Conservation (phyloP, 2,797 vertebrate genomes). For the Cryptoprocta ferox region DNA sequence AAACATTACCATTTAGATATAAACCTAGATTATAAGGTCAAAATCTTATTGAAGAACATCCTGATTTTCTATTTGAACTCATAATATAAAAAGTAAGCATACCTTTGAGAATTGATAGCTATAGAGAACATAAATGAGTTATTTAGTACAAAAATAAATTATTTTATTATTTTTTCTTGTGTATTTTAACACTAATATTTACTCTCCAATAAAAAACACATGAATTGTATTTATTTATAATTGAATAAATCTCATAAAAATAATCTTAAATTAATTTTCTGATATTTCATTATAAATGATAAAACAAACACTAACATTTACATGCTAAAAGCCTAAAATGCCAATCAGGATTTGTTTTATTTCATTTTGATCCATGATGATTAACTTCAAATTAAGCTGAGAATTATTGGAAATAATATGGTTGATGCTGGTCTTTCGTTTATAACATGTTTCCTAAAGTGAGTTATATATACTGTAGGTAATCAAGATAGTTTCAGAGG, state of each 20-base stretch:
- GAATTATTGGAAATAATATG: not conserved
- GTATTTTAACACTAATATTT: not conserved
- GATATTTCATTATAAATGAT: not conserved
- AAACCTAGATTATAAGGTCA: not conserved
- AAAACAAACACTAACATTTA: not conserved
- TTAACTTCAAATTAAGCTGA: not conserved
- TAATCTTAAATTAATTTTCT: not conserved
- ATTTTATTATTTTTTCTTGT: not conserved
- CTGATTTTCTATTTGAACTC: slow-evolving; percentile 13
- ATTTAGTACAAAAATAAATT: slow-evolving; percentile 6
- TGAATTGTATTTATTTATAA: not conserved
- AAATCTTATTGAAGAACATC: not conserved
- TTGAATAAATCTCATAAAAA: slow-evolving; percentile 41
- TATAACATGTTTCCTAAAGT: not conserved
- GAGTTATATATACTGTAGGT: not conserved
- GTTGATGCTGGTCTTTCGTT: not conserved
- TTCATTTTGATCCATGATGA: not conserved
- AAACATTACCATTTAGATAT: not conserved
- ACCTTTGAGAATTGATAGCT: not conserved
- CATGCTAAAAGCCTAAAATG: not conserved
- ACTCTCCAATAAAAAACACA: not conserved
- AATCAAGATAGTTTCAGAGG: not conserved
- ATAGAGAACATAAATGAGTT: not conserved
- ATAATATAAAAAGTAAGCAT: not conserved
- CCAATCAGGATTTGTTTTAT: not conserved